Base-by-base conservation (phyloP, 2,113 vertebrate species). In the Panurus biarmicus region DNA sequence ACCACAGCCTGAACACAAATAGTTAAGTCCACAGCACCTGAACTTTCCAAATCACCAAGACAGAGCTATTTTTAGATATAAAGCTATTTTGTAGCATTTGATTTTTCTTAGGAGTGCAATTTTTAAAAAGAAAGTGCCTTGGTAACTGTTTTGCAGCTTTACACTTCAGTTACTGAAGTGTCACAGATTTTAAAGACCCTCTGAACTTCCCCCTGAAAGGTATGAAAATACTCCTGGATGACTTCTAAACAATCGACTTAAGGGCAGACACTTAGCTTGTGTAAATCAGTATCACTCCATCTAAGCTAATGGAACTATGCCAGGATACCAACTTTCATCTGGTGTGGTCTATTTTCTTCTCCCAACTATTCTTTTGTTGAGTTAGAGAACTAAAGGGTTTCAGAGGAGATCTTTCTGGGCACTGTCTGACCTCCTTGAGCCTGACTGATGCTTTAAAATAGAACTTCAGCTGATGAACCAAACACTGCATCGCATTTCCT, bases 181-280 rank as follows among this genome's bases (percentile, higher is more conserved):
- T 80, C 51, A 71, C 31, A 38, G 51, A 35, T 77, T 95, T 87
- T 83, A 86, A 62, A 94, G 71, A 65, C 66, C 58, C 67, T 54
- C 60, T 91, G 77, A 95, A 92, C 38, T 40, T 87, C 56, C 47
- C 58, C 60, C 61, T 96, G 57, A 81, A 95, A 89, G 60, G 42
- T 54, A 96, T 79, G 92, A 92, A 92, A 94, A 95, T 77, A 88
- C 44, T 90, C 47, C 69, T 81, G 75, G 69, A 80, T 92, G 62
- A 85, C 62, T 93, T 82, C 69, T 90, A 93, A 93, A 64, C 72
- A 84, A 93, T 7, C 58, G 60, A 85, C 82, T 87, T 77, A 42
- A 83, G 75, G 69, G 61, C 50, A 88, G 71, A 94, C 64, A 73
- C 45, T 80, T 44, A 45, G 56, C 69, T 85, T 31, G 58, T 93